Evolutionary conservation across 2,113 vertebrate genomes (phyloP).

Genomic region (Catharus fuscescens): DNA sequence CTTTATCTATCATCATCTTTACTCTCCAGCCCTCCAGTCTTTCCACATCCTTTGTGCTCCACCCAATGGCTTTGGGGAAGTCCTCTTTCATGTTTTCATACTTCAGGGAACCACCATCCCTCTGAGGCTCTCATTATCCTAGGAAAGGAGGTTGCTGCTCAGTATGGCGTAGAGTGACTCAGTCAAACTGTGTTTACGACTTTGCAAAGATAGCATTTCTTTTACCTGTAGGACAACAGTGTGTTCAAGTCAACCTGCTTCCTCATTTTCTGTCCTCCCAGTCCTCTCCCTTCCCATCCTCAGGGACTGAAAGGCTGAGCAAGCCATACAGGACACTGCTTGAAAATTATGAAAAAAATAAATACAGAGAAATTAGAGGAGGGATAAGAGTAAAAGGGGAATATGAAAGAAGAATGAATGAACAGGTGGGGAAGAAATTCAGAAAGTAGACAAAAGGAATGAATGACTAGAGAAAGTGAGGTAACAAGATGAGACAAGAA

Average conservation of each 20-base stretch:
- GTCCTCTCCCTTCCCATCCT: constrained; percentile 3
- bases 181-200: neutral
- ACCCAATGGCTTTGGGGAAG: constrained; percentile 63
- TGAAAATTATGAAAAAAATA: neutral
- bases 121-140: constrained; percentile 25
- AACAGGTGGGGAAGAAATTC: neutral
- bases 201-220: constrained; percentile 63
- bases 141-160: constrained; percentile 30
- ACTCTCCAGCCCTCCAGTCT: constrained; percentile 48
- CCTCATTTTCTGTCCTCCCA: constrained; percentile 28
- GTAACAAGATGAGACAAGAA: neutral
- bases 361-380: neutral
- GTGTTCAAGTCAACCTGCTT: neutral
- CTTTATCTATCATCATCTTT: constrained; percentile 38
- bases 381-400: neutral
- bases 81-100: constrained; percentile 63
- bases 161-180: constrained; percentile 17
- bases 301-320: neutral
- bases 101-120: constrained; percentile 47
- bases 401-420: neutral
- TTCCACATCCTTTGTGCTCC: constrained; percentile 61
- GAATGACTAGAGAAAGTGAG: neutral
- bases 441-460: neutral
- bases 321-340: neutral
- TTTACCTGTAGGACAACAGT: constrained; percentile 21